Base-by-base conservation (phyloP, 2,113 vertebrate genomes). In the Eptesicus fuscus region DNA sequence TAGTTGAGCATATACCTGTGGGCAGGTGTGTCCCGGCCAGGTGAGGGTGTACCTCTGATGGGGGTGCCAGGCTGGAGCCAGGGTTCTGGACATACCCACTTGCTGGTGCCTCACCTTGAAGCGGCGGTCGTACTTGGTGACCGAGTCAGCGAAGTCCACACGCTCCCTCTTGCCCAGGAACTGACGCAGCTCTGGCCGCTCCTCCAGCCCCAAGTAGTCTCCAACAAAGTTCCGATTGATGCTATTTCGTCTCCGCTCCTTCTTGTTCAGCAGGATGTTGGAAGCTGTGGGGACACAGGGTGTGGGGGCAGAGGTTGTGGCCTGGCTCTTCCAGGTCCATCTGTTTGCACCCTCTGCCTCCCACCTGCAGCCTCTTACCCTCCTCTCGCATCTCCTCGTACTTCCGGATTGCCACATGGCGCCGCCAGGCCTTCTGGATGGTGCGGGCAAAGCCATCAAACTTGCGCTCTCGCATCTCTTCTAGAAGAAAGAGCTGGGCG, bases 171-270 rank as follows among this genome's bases (percentile, higher is more conserved):
- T 99, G 96, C 98, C 88, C 96, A 99, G 98, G 97, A 99, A 99
- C 98, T 99, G 99, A 0, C 99, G 98, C 88, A 99, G 98, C 97
- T 99, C 99, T 0, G 99, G 99, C 89, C 96, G 98, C 87, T 99
- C 99, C 96, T 99, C 99, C 98, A 99, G 99, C 47, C 99, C 99
- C 91, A 99, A 98, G 96, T 99, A 99, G 97, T 99, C 99, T 0
- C 99, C 99, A 1, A 99, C 99, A 0, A 99, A 99, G 97, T 99
- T 99, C 92, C 99, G 98, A 97, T 99, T 99, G 98, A 99, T 99
- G 98, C 99, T 99, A 97, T 99, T 99, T 91, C 98, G 99, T 93
- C 99, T 93, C 14, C 99, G 93, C 96, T 99, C 99, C 92, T 99
- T 99, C 91, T 98, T 99, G 98, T 99, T 99, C 98, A 99, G 99